phyloP scores from a whole-genome alignment of 2,113 vertebrate genomes.

The Murina feae region DNA sequence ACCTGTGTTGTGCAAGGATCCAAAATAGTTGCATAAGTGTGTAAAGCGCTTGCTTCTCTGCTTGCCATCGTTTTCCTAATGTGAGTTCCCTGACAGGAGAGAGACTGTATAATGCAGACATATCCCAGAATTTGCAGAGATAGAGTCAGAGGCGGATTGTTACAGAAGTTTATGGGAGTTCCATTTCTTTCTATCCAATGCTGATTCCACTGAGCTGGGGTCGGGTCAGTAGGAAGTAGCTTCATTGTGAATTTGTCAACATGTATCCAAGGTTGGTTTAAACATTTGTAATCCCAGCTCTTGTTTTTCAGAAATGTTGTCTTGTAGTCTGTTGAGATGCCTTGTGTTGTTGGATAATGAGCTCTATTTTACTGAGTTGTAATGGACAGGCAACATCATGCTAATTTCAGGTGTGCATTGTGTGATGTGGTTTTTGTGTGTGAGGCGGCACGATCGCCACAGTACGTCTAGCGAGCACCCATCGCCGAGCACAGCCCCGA shows the following conservation, averaged over 20 bases:
- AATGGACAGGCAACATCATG: background rate
- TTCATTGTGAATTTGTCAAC: background rate
- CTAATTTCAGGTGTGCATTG: background rate
- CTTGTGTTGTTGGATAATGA: background rate
- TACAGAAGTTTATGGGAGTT: background rate
- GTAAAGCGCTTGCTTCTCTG: background rate
- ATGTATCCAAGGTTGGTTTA: background rate
- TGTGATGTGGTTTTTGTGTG: no score
- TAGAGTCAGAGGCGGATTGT: background rate
- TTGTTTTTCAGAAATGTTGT: conserved; percentile 7
- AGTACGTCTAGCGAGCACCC: background rate
- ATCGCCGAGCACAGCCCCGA: background rate
- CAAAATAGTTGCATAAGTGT: background rate
- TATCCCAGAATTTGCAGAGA: background rate
- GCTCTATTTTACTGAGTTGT: background rate
- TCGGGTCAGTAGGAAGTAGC: background rate
- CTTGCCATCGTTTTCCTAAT: background rate
- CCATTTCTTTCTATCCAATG: background rate
- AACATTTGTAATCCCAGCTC: background rate
- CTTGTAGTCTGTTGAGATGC: background rate
- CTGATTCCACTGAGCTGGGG: background rate
- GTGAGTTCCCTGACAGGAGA: background rate
- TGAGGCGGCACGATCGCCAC: background rate
- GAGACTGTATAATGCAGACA: background rate
- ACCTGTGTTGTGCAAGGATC: background rate